Conservation (phyloP, 2,888 invertebrate genomes). For the Vandiemenella viatica region DNA sequence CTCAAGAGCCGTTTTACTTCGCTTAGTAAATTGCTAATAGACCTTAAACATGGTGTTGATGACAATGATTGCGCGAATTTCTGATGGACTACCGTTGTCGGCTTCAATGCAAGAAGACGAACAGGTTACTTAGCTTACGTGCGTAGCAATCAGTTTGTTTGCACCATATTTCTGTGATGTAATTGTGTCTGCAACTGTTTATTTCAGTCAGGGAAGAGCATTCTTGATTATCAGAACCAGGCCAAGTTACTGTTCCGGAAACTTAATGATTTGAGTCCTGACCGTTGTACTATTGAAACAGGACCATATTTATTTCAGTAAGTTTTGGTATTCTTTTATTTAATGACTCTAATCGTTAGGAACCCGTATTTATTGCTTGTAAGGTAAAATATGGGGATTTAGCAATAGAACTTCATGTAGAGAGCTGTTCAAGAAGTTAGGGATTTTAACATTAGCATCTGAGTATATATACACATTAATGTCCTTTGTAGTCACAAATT, state of each 20-base stretch:
- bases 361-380: background rate
- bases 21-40: too few relatives aligned
- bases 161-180: too few relatives aligned
- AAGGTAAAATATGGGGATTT: too few relatives aligned
- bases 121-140: too few relatives aligned
- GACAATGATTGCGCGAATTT: conserved; percentile 93
- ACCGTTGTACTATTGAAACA: conserved; percentile 89
- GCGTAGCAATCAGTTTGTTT: too few relatives aligned
- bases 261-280: conserved; percentile 77
- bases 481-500: too few relatives aligned
- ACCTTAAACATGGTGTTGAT: conserved; percentile 80
- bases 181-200: conserved; percentile 25
- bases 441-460: too few relatives aligned
- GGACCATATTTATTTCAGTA: conserved; percentile 97
- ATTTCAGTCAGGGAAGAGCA: conserved; percentile 73
- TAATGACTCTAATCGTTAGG: background rate
- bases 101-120: conserved; percentile 98
- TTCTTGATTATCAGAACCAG: conserved; percentile 96
- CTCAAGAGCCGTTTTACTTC: too few relatives aligned
- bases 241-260: conserved; percentile 97
- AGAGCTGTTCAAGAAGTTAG: too few relatives aligned
- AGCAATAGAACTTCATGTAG: too few relatives aligned
- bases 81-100: conserved; percentile 87
- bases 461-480: too few relatives aligned
- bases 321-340: conserved; percentile 30